Evolutionary conservation across 92 coral and sea anemone species (phyloP).

Genomic region (Epizoanthus ramosus): DNA sequence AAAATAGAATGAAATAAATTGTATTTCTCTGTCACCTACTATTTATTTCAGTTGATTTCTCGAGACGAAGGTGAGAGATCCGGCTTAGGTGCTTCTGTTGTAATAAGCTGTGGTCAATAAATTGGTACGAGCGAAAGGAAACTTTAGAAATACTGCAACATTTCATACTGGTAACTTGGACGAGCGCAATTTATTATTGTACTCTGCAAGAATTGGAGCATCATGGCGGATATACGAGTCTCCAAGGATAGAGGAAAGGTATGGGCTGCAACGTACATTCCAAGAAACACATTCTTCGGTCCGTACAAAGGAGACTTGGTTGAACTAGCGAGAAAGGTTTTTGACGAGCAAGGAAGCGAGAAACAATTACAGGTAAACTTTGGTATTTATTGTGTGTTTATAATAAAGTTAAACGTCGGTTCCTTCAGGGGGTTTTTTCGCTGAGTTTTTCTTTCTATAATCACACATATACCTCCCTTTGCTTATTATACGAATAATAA

Average conservation of each 20-base stretch:
- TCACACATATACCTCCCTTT: neutral
- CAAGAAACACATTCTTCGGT: conserved; percentile 67
- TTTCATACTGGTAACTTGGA: neutral
- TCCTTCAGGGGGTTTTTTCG: neutral
- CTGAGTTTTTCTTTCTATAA: too few relatives aligned
- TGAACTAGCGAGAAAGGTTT: conserved; percentile 12
- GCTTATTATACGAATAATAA: neutral
- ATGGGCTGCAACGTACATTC: conserved; percentile 63
- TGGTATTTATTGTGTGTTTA: neutral
- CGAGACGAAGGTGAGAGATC: neutral
- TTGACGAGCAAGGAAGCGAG: neutral
- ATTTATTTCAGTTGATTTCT: conserved; percentile 32
- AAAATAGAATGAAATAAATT: conserved; percentile 59
- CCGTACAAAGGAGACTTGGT: conserved; percentile 45
- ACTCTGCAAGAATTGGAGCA: neutral
- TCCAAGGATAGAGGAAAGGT: conserved; percentile 57
- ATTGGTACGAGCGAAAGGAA: neutral
- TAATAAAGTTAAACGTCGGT: neutral
- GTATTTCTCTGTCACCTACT: conserved; percentile 31
- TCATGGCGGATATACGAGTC: conserved; percentile 61
- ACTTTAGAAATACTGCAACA: neutral
- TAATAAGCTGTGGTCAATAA: too few relatives aligned
- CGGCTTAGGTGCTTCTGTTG: neutral
- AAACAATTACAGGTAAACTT: neutral
- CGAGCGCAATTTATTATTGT: neutral